Percentiles rank a stretch among this genome's conserved stretches.
phyloP scores from a whole-genome alignment of 35 echinoderm and acorn worm genomes.

The Heliocidaris erythrogramma region DNA sequence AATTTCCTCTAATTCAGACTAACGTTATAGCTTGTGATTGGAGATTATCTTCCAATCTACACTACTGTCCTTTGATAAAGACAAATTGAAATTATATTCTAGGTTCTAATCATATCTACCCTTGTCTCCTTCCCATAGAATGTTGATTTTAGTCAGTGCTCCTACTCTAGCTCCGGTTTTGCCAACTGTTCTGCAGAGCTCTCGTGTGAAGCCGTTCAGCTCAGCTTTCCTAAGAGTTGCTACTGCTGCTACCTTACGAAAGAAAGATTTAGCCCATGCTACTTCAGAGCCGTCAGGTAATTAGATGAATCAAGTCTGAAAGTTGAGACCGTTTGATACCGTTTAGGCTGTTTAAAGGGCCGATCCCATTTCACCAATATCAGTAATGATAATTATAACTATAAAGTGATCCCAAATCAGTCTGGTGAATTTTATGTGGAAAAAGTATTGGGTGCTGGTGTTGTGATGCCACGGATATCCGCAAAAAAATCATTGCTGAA shows the following conservation, averaged over 20 bases:
- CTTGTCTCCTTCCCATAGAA: conserved; percentile 13
- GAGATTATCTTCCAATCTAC: too few relatives aligned
- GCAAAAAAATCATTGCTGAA: too few relatives aligned
- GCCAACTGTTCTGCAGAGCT: conserved; percentile 47
- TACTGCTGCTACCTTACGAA: conserved; percentile 63
- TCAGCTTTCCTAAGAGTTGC: conserved; percentile 54
- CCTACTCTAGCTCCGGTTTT: conserved; percentile 42
- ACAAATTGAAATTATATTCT: too few relatives aligned
- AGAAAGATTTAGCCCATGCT: conserved; percentile 49
- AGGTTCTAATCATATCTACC: background rate
- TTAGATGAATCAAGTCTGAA: background rate
- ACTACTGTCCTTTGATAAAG: too few relatives aligned
- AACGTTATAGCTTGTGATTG: too few relatives aligned
- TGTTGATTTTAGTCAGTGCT: conserved; percentile 57
- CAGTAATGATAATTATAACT: background rate
- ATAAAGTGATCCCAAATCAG: background rate
- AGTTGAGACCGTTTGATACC: background rate
- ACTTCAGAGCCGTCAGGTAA: conserved; percentile 63
- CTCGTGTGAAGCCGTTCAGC: conserved; percentile 1
- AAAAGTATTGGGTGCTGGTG: background rate
- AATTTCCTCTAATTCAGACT: background rate
- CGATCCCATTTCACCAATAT: background rate
- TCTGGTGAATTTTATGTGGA: background rate
- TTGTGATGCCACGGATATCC: too few relatives aligned
- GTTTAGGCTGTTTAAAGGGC: background rate